Base-by-base conservation (phyloP, 2,113 vertebrate species). In the Drymodes brunneopygia region DNA sequence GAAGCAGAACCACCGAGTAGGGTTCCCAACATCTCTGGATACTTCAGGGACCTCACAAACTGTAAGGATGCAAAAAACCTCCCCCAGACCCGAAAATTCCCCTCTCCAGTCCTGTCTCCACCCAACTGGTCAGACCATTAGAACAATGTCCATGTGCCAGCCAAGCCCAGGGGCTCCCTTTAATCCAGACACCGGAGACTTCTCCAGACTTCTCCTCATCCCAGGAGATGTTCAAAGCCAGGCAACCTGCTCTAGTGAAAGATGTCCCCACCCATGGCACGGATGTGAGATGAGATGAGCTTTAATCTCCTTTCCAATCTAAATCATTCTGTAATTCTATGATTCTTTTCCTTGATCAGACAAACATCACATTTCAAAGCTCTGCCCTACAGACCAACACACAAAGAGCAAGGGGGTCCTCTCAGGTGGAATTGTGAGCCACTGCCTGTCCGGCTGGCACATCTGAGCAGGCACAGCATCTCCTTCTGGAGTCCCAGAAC, bases 381-480 rank as follows among this genome's bases (percentile, higher is more conserved):
- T 57, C n/a, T 42, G 5, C 36, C 58, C 48, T 44, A 25, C 31
- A 65, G 18, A 2, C 11, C 60, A 78, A 40, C 3, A 2, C 12
- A 31, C 47, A n/a, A 81, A 62, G n/a, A 81, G 25, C 38, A 24
- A n/a, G 14, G 6, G 11, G 23, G 7, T 50, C 29, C 51, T 24
- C 61, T 47, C n/a, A 5, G 0, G 10, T 12, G 4, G n/a, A 51
- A 80, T 47, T 75, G 2, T 24, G 48, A 28, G 40, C 33, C 35
- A 36, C 11, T 3, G 0, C 31, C 56, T 0, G 0, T 15, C 8
- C 7, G 5, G 24, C 20, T 45, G 36, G 18, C 33, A 6, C 56
- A n/a, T 14, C 54, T 0, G 8, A 75, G 48, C 57, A 23, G 44
- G 28, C 54, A 90, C 71, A 81, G 51, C 77, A n/a, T 19, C 64